Evolutionary conservation across 1,140 invertebrate genomes (phyloP), one percentile per base, ranked within the genome.

Genomic region (Bombus difficillimus): DNA sequence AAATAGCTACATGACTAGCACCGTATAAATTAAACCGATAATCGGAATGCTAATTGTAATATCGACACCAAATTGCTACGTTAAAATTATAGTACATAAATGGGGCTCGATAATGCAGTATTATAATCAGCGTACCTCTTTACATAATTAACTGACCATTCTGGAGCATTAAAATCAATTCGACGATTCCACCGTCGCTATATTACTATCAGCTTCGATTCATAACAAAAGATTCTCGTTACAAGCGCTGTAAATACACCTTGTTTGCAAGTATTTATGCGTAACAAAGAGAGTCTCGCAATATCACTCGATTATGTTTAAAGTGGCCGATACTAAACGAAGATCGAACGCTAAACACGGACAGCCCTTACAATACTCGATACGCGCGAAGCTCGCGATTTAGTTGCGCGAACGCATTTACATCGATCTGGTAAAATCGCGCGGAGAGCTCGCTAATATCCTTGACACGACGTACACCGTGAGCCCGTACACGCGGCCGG

Each of bases 381-480:
- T 68, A 66, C 71, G 34, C 25, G 15, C 18, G 57, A 66, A 37
- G 41, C 72, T 66, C 22, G 13, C 73, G 73, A 68, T 83, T 68
- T 64, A 68, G 43, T 53, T 28, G 34, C 43, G 41, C 53, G 47
- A 9, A 13, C 34, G 76, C 66, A 62, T 80, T 72, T 43, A 34
- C 47, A 68, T 62, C 53, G 57, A 25, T 59, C 12, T 39, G 32
- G 10, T 34, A 39, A 25, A 72, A 79, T 77, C 76, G 83, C 41
- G 68, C 2, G 15, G 3, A 62, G 1, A 0, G 41, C 41, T 39
- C 53, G 76, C 76, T 85, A 85, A 85, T 85, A 80, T 85, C 83
- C 71, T 74, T 81, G 84, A 81, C 84, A 81, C 71, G 39, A 6
- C n/a, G 79, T 68, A 37, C 43, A 47, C 57, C 53, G 59, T 37